Base-by-base conservation (phyloP, 2,113 vertebrate species). In the Arvicanthis niloticus region DNA sequence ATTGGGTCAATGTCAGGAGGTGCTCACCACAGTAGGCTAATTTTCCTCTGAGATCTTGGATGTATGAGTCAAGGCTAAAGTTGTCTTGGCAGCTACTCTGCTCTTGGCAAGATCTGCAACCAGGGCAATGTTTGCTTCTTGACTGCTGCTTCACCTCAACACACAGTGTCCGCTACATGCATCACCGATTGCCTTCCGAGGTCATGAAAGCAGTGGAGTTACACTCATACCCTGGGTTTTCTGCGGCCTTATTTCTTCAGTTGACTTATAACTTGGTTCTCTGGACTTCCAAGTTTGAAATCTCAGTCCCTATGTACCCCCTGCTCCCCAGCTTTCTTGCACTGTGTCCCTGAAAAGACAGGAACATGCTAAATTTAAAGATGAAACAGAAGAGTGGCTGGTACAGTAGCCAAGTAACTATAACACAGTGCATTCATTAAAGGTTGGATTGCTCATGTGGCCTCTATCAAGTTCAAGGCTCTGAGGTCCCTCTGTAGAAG, bases 71-170 rank as follows among this genome's bases (percentile, higher is more conserved):
- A 89, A 93, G 68, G 91, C 40, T 91, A 78, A 93, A 65, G 82
- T 5, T n/a, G 73, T 15, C 42, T 91, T 77, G 92, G 76, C 84
- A 90, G 88, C 70, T 16, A 10, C 12, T 48, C 92, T 82, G 65
- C 6, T 88, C 58, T 85, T 92, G 95, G 97, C 95, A 97, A 68
- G 78, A 58, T 81, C 42, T 82, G 31, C 62, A 80, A 15, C 7
- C 16, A 40, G 5, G 7, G 26, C 31, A 68, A n/a, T 1, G 1
- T 72, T 48, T 89, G 82, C 65, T 72, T 94, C 62, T 58, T 60
- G 77, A 45, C 70, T 94, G 85, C 78, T 65, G 58, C 73, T 92
- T 97, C 56, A 62, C 62, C 53, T 80, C 24, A 76, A 34, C 40
- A 34, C 48, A 0, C 0, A 58, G 77, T 29, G 40, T 82, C 48